Base-by-base conservation (phyloP, 1,140 invertebrate species). In the Dysdera silvatica region DNA sequence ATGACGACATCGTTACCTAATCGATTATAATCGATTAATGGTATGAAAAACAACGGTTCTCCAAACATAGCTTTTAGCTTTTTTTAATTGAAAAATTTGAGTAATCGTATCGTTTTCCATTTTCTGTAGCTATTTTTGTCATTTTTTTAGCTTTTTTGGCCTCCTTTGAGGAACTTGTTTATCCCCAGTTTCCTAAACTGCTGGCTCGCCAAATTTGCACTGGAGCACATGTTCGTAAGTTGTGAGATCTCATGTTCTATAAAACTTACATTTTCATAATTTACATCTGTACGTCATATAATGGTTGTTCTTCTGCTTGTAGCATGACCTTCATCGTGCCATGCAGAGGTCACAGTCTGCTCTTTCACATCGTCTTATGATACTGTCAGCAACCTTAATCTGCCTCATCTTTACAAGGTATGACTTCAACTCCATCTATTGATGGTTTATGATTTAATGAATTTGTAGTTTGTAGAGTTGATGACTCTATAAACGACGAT, bases 221-320 rank as follows among this genome's bases (percentile, higher is more conserved):
- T 98, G 70, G 89, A 97, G 77, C 95, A 95, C 79, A 95, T 98
- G 92, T 95, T 97, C 83, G 92, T 95, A 83, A 91, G 91, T 95
- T 79, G 67, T 24, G 4, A 14, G 12, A 10, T 10, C 23, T 20
- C 18, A n/a, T 7, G 7, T 45, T 20, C 18, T n/a, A 45, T 45
- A n/a, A 45, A 45, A n/a, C n/a, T n/a, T n/a, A n/a, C n/a, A n/a
- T n/a, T n/a, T n/a, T n/a, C n/a, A n/a, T n/a, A n/a, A n/a, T n/a
- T n/a, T n/a, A n/a, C n/a, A 29, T 6, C 41, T 33, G 20, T 23
- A n/a, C 35, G 20, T 51, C 14, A 47, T 43, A 20, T 69, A 67
- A 37, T 2, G n/a, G 35, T 32, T 73, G 66, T 83, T 83, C 37
- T 24, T n/a, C 14, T 35, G 32, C 29, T 49, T 41, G 3, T 80